A percentile compares a stretch with the other conserved stretches of the same genome.
These are phyloP conservation scores for Perccottus glenii DNA, from an alignment of 2,113 vertebrate genomes.

Conservation along the genomic window DNA sequence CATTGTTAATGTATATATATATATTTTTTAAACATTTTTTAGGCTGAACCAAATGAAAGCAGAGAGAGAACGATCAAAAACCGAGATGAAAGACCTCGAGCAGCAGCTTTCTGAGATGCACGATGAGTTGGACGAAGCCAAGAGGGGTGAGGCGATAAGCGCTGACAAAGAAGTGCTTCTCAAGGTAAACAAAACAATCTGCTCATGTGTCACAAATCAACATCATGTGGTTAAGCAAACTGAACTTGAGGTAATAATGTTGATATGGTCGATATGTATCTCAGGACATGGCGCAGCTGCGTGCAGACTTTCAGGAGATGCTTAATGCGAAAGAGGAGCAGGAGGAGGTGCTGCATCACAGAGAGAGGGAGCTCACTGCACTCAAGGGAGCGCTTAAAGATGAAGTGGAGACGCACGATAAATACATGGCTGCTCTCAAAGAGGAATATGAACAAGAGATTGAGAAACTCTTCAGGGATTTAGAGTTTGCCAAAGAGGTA, in stretches of 20 bases:
- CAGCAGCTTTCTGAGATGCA: slow-evolving; percentile 98
- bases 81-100: slow-evolving; percentile 91
- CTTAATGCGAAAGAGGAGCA: slow-evolving; percentile 88
- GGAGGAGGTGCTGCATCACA: slow-evolving; percentile 85
- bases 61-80: slow-evolving; percentile 87
- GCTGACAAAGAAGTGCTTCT: slow-evolving; percentile 64
- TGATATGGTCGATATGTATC: slow-evolving; percentile 13
- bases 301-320: slow-evolving; percentile 84
- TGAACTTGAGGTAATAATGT: neutral
- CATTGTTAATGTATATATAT: slow-evolving; percentile 3
- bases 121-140: slow-evolving; percentile 88
- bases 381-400: slow-evolving; percentile 92
- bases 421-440: slow-evolving; percentile 87
- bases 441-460: slow-evolving; percentile 85
- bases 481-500: slow-evolving; percentile 85
- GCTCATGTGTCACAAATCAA: neutral
- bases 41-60: slow-evolving; percentile 90
- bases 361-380: slow-evolving; percentile 87
- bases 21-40: slow-evolving; percentile 23
- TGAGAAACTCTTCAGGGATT: slow-evolving; percentile 75
- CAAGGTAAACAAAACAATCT: slow-evolving; percentile 54
- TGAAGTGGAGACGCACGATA: slow-evolving; percentile 91
- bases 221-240: slow-evolving; percentile 5
- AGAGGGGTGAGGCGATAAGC: slow-evolving; percentile 51
- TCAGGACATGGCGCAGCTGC: slow-evolving; percentile 85